Conservation (phyloP, 2,888 invertebrate species). For the Cataglyphis albicans region DNA sequence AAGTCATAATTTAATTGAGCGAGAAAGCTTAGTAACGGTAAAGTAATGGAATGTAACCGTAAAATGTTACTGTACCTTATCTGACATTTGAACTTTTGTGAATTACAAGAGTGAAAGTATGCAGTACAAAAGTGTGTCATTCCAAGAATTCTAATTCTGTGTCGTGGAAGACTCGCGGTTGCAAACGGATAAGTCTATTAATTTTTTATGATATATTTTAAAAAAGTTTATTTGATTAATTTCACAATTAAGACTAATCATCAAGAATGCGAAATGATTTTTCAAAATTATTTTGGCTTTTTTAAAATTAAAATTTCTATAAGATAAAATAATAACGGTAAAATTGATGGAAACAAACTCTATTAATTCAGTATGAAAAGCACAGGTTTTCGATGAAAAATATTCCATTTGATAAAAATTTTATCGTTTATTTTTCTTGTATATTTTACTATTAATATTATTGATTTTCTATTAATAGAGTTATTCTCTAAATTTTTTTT, state of each 20-base stretch:
- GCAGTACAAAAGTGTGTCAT: conserved; percentile 32
- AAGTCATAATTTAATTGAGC: conserved; percentile 49
- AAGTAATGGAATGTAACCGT: conserved; percentile 51
- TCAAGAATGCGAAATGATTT: conserved; percentile 1
- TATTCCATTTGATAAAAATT: not conserved
- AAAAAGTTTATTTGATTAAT: not conserved
- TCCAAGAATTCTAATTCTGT: conserved; percentile 38
- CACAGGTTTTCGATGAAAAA: conserved; percentile 1
- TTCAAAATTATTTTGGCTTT: not conserved
- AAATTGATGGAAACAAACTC: not conserved
- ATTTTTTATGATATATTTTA: conserved; percentile 48
- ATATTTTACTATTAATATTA: not conserved
- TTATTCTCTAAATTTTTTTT: not conserved
- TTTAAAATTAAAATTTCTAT: not conserved
- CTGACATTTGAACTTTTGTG: conserved; percentile 71
- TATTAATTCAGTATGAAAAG: not conserved
- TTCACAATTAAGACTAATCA: not conserved
- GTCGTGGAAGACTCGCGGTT: conserved; percentile 29
- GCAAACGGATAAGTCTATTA: conserved; percentile 28
- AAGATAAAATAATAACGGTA: not conserved
- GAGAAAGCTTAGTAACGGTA: conserved; percentile 54
- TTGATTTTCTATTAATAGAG: not conserved
- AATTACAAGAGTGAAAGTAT: conserved; percentile 69
- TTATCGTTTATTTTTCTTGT: not conserved
- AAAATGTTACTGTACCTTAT: conserved; percentile 66